A percentile compares a stretch with the other conserved stretches of the same genome.
These are phyloP conservation scores for Thysanoteuthis rhombus DNA, from an alignment of 2,888 invertebrate species.

Conservation along the genomic window DNA sequence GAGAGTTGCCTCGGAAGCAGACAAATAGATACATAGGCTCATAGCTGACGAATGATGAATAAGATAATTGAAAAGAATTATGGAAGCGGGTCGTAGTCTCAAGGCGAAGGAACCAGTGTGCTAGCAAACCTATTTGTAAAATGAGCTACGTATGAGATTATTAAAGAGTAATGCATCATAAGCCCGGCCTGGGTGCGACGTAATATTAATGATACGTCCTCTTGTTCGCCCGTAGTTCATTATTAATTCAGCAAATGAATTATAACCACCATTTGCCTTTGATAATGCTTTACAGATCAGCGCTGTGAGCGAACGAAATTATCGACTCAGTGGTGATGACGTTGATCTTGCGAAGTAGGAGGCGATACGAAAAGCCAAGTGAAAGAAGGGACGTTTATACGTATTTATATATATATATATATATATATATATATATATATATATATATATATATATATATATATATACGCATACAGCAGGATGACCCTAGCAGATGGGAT, in stretches of 20 bases:
- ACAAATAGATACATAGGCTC: neutral
- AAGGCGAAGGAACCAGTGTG: neutral
- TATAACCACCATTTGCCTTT: neutral
- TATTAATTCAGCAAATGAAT: neutral
- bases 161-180: neutral
- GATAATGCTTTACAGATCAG: neutral
- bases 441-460: neutral
- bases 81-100: neutral
- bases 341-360: neutral
- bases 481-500: no score
- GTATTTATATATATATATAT: neutral
- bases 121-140: neutral
- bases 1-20: neutral
- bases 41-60: neutral
- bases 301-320: neutral
- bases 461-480: no score
- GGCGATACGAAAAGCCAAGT: neutral
- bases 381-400: neutral
- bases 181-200: neutral
- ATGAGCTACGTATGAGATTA: neutral
- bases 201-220: slow-evolving; percentile 12
- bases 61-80: neutral
- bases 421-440: neutral
- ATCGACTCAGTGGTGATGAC: neutral
- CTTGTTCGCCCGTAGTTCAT: neutral